Percentiles rank a stretch among this genome's conserved stretches.
These are phyloP conservation scores for Cylas formicarius DNA, from an alignment of 1,140 invertebrate species.

Conservation along the genomic window DNA sequence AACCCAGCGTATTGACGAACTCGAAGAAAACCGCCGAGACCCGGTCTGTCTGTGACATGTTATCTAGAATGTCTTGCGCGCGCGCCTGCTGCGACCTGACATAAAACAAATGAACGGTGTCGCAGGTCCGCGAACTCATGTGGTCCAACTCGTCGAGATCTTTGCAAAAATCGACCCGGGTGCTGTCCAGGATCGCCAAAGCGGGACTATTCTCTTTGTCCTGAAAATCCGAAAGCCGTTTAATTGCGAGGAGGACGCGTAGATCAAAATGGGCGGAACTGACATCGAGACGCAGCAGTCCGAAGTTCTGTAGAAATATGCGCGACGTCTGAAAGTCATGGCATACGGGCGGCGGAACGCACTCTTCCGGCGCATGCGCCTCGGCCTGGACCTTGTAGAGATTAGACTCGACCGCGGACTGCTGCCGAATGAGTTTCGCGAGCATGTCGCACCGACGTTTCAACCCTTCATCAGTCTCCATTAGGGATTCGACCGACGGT, in stretches of 20 bases:
- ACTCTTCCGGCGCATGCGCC: constrained; percentile 48
- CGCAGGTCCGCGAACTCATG: constrained; percentile 75
- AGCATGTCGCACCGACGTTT: constrained; percentile 49
- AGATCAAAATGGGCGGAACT: neutral
- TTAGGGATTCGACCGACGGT: constrained; percentile 58
- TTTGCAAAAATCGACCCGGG: constrained; percentile 59
- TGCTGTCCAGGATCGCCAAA: constrained; percentile 73
- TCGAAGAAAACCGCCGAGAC: constrained; percentile 70
- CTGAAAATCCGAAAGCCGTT: too few relatives aligned
- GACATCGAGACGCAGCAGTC: constrained; percentile 73
- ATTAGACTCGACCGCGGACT: constrained; percentile 43
- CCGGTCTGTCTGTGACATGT: constrained; percentile 48
- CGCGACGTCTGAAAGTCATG: constrained; percentile 92
- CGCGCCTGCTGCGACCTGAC: constrained; percentile 76
- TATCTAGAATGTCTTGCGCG: constrained; percentile 72
- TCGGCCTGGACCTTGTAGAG: constrained; percentile 21
- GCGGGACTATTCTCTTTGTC: constrained; percentile 40
- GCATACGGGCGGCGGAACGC: constrained; percentile 68
- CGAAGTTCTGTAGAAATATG: constrained; percentile 90
- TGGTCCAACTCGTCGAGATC: constrained; percentile 73
- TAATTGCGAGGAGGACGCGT: neutral
- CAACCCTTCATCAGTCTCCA: constrained; percentile 46
- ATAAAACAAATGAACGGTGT: constrained; percentile 94
- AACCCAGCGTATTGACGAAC: constrained; percentile 76
- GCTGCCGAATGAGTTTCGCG: constrained; percentile 45